These are phyloP conservation scores for Dolomedes plantarius DNA, from an alignment of 2,888 invertebrate genomes.

Conservation along the genomic window DNA sequence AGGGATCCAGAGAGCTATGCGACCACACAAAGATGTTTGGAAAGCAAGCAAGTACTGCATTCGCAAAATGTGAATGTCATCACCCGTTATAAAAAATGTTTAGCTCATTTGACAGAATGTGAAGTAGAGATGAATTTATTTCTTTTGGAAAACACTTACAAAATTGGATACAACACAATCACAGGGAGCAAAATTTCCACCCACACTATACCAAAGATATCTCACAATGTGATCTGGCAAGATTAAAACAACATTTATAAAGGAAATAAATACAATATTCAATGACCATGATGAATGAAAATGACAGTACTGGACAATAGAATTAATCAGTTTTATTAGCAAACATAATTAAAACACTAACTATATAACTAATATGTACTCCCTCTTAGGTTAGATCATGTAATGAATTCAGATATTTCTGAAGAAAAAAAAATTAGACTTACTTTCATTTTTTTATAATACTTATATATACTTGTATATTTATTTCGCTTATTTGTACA, in stretches of 20 bases:
- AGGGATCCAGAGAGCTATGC: slow-evolving; percentile 63
- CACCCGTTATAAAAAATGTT: slow-evolving; percentile 41
- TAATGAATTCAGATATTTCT: too few relatives aligned
- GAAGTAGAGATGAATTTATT: background rate
- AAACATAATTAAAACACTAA: too few relatives aligned
- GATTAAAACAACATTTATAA: background rate
- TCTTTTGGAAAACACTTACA: background rate
- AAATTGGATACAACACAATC: slow-evolving; percentile 4
- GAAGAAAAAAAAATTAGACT: too few relatives aligned
- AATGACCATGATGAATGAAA: slow-evolving; percentile 10
- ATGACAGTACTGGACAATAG: too few relatives aligned
- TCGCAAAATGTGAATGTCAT: slow-evolving; percentile 55
- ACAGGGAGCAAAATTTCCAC: slow-evolving; percentile 54
- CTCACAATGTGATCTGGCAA: slow-evolving; percentile 26
- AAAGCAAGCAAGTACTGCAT: slow-evolving; percentile 31
- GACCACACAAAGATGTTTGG: slow-evolving; percentile 44
- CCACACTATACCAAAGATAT: slow-evolving; percentile 18
- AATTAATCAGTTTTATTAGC: too few relatives aligned
- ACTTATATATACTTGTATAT: too few relatives aligned
- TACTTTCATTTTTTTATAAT: too few relatives aligned
- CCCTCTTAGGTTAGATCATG: too few relatives aligned
- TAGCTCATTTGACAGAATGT: slow-evolving; percentile 4
- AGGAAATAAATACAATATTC: background rate
- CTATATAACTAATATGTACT: too few relatives aligned
- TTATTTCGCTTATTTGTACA: too few relatives aligned